Percentiles rank a stretch among this genome's conserved stretches.
phyloP scores from a whole-genome alignment of 2,888 invertebrate species.

The Linyphia triangularis region DNA sequence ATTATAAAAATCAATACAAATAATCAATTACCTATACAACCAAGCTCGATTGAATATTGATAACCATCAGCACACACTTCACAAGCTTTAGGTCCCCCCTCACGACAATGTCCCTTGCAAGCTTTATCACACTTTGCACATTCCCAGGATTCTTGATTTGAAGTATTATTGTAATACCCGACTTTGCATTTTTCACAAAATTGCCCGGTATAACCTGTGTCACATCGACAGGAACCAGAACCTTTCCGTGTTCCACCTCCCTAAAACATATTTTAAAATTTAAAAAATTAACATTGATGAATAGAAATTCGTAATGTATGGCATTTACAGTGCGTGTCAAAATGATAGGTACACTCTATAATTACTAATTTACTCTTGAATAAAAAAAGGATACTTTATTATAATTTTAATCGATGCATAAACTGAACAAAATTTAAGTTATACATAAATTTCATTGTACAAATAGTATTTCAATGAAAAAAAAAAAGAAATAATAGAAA shows the following conservation, averaged over 20 bases:
- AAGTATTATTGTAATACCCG: conserved; percentile 84
- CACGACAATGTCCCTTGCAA: conserved; percentile 88
- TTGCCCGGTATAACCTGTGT: conserved; percentile 88
- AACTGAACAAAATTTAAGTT: too few relatives aligned
- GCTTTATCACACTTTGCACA: conserved; percentile 86
- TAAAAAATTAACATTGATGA: too few relatives aligned
- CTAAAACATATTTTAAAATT: conserved; percentile 77
- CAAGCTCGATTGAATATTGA: conserved; percentile 86
- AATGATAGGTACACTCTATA: too few relatives aligned
- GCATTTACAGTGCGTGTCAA: too few relatives aligned
- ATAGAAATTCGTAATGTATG: too few relatives aligned
- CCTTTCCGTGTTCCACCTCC: conserved; percentile 96
- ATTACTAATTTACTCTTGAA: too few relatives aligned
- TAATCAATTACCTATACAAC: conserved; percentile 82
- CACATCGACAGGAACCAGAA: conserved; percentile 93
- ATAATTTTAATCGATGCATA: too few relatives aligned
- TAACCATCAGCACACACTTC: conserved; percentile 87
- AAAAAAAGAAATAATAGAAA: too few relatives aligned
- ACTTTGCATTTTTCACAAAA: conserved; percentile 88
- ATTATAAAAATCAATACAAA: neutral
- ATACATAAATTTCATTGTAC: too few relatives aligned
- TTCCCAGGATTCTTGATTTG: conserved; percentile 51
- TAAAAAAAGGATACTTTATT: too few relatives aligned
- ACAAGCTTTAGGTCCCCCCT: conserved; percentile 84
- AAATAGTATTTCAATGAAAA: too few relatives aligned